A percentile compares a stretch with the other conserved stretches of the same genome.
Evolutionary conservation across 2,113 vertebrate species (phyloP).

Genomic region (Sarotherodon lohbergeri): DNA sequence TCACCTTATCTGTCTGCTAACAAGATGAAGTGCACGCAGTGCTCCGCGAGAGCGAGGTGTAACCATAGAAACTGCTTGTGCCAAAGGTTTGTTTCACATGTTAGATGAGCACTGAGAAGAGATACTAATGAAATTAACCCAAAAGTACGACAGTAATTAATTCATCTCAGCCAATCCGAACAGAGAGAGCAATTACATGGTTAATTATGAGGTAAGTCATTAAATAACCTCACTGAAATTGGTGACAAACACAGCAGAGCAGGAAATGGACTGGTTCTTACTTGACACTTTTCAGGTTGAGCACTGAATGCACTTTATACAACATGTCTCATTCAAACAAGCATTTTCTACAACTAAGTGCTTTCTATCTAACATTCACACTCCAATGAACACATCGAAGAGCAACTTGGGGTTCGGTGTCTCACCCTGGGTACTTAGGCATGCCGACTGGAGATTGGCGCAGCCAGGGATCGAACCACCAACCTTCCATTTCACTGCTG

Average conservation of each 20-base stretch:
- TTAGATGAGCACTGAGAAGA: not conserved
- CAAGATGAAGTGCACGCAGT: not conserved
- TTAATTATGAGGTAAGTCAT: not conserved
- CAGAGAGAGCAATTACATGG: not conserved
- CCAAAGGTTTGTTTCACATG: not conserved
- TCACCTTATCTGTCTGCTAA: not conserved
- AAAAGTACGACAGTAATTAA: not conserved
- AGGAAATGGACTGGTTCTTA: not conserved
- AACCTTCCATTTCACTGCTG: not conserved
- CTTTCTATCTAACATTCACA: not conserved
- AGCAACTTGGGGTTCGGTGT: not conserved
- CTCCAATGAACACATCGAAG: not conserved
- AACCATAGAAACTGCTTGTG: conserved; percentile 43
- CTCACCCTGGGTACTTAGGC: not conserved
- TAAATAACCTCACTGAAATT: not conserved
- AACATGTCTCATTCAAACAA: not conserved
- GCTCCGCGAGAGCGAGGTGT: not conserved
- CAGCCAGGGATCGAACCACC: not conserved
- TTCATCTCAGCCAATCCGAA: not conserved
- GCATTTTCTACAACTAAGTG: not conserved
- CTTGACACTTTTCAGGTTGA: not conserved
- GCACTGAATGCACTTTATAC: not conserved
- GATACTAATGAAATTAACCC: not conserved
- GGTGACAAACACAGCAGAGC: not conserved
- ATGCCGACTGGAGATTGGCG: not conserved